Percentiles rank a stretch among this genome's conserved stretches.
These are phyloP conservation scores for Eupleurogrammus muticus DNA, from an alignment of 2,797 vertebrate genomes.

Conservation along the genomic window DNA sequence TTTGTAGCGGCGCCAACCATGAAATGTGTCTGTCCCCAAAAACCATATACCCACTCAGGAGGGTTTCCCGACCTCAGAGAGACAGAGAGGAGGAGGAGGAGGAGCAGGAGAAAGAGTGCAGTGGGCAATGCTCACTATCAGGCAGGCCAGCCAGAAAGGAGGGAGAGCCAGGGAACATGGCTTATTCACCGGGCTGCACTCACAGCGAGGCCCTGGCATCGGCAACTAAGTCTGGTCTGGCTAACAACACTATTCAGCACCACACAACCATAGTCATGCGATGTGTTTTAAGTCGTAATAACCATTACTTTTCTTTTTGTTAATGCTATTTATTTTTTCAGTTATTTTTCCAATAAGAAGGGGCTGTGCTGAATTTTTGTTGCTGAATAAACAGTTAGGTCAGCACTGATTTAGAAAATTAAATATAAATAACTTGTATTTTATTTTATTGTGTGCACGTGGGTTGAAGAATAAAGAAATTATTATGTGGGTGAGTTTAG, in stretches of 20 bases:
- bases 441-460: conserved; percentile 59
- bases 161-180: conserved; percentile 69
- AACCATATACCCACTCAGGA: conserved; percentile 78
- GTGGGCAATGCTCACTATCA: conserved; percentile 63
- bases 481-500: conserved; percentile 65
- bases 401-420: conserved; percentile 25
- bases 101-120: conserved; percentile 59
- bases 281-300: conserved; percentile 36
- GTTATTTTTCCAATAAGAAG: conserved; percentile 9
- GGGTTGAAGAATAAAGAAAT: conserved; percentile 60
- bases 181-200: conserved; percentile 74
- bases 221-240: conserved; percentile 63
- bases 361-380: conserved; percentile 19
- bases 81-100: conserved; percentile 59
- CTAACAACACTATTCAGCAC: conserved; percentile 56
- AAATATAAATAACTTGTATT: conserved; percentile 35
- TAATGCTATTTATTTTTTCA: conserved; percentile 18
- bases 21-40: conserved; percentile 81
- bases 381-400: conserved; percentile 34
- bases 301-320: conserved; percentile 28
- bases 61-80: conserved; percentile 76
- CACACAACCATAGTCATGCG: conserved; percentile 42
- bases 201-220: conserved; percentile 75
- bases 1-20: conserved; percentile 79
- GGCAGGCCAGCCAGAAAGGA: conserved; percentile 65